These are phyloP conservation scores for Gnatocerus cornutus DNA, from an alignment of 2,888 invertebrate genomes.

Conservation along the genomic window DNA sequence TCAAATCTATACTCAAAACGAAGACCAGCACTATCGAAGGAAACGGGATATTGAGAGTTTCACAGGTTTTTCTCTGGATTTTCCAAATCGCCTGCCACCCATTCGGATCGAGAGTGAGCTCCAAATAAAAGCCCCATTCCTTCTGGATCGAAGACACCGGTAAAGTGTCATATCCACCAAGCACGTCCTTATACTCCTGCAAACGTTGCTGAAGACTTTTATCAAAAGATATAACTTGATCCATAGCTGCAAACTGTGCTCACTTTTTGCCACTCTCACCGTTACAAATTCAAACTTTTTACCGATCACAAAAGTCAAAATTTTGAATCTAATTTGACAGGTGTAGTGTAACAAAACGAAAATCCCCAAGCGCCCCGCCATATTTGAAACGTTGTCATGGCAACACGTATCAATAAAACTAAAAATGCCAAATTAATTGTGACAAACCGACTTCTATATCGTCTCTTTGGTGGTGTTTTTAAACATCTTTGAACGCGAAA, in stretches of 20 bases:
- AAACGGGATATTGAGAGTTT: conserved; percentile 77
- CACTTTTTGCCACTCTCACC: conserved; percentile 17
- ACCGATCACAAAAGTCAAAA: neutral
- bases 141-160: conserved; percentile 72
- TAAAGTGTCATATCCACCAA: conserved; percentile 69
- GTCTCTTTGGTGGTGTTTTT: conserved; percentile 12
- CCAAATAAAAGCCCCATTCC: conserved; percentile 75
- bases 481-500: neutral
- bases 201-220: conserved; percentile 75
- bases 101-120: conserved; percentile 76
- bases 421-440: conserved; percentile 39
- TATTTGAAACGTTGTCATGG: conserved; percentile 8
- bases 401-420: conserved; percentile 17
- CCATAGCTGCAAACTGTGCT: conserved; percentile 68
- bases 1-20: conserved; percentile 75
- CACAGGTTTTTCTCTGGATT: conserved; percentile 78
- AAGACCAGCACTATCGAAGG: conserved; percentile 78
- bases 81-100: conserved; percentile 84
- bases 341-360: conserved; percentile 7
- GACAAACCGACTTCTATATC: conserved; percentile 13
- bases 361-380: neutral
- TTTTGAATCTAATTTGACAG: conserved; percentile 14
- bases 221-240: conserved; percentile 74
- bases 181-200: conserved; percentile 73
- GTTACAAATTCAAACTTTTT: conserved; percentile 1